Base-by-base conservation (phyloP, 2,888 invertebrate genomes). In the Carcina quercana region DNA sequence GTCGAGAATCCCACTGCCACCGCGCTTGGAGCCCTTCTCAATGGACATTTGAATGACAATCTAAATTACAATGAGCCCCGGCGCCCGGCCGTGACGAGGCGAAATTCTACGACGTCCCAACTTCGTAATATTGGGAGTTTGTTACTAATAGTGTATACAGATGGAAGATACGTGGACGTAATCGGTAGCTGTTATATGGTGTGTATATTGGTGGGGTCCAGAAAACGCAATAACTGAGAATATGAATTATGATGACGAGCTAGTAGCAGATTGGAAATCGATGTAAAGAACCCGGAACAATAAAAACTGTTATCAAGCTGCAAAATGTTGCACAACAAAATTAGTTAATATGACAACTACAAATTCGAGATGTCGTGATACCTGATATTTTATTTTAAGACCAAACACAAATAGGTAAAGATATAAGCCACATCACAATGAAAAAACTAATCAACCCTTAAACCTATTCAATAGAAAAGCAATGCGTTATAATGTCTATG, bases 1-100 rank as follows among this genome's bases (percentile, higher is more conserved):
- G 80, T 67, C 74, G 79, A 79, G 71, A 60, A 69, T 59, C 54
- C 49, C 57, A 74, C 52, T 79, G 80, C 80, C 79, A 78, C 80
- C 59, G 78, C 55, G 59, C 61, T 71, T 65, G 47, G 62, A 56
- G 42, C 49, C 58, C 56, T 49, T 53, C 61, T 59, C 50, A 56
- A 50, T 57, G 53, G 53, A 59, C 59, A 70, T 76, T 75, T 74
- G 69, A 75, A 80, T 78, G 69, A 73, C 65, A 70, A 79, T 80
- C 69, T 74, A 66, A 73, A 79, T 78, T 56, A 79, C 74, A 78
- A 75, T 78, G 53, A 54, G 50, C 55, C 43, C 57, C 54, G 75
- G 72, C 74, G 78, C 78, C 66, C 64, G 61, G 59, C 50, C 63
- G 54, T 82, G 82, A 82, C 74, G 42, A 43, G 35, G 70, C 78